A percentile compares a stretch with the other conserved stretches of the same genome.
These are phyloP conservation scores for Scaptomyza montana DNA, from an alignment of 1,140 invertebrate genomes.

Conservation along the genomic window DNA sequence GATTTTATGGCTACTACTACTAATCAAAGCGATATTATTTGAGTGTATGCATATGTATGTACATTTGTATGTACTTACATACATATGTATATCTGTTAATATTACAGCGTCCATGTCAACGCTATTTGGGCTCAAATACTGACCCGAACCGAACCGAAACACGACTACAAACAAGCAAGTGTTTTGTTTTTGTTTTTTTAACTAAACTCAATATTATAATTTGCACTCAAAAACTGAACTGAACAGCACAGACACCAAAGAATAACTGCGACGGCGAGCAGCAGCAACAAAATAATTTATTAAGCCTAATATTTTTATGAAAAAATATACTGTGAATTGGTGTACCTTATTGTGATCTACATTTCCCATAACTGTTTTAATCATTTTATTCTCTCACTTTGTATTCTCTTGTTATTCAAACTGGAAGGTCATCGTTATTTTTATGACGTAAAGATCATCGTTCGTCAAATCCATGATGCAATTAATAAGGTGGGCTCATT, in stretches of 20 bases:
- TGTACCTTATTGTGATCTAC: too few relatives aligned
- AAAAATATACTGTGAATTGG: too few relatives aligned
- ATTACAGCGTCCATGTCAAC: neutral
- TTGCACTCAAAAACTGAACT: slow-evolving; percentile 10
- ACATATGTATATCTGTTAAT: neutral
- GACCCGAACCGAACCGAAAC: neutral
- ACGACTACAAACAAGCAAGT: neutral
- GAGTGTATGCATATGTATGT: neutral
- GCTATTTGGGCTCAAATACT: neutral
- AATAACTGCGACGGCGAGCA: slow-evolving; percentile 7
- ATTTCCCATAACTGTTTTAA: too few relatives aligned
- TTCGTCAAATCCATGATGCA: too few relatives aligned
- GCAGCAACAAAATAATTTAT: neutral
- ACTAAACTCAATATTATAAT: neutral
- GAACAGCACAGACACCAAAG: neutral
- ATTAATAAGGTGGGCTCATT: too few relatives aligned
- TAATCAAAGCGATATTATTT: neutral
- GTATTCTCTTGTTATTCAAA: too few relatives aligned
- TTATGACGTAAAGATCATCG: too few relatives aligned
- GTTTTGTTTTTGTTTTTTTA: too few relatives aligned
- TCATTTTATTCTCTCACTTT: too few relatives aligned
- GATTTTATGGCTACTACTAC: too few relatives aligned
- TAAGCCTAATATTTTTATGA: too few relatives aligned
- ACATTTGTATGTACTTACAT: neutral
- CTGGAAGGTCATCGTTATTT: too few relatives aligned